Evolutionary conservation across 2,888 invertebrate genomes (phyloP), one percentile per base, ranked within the genome.

Genomic region (Mylabris sibirica): DNA sequence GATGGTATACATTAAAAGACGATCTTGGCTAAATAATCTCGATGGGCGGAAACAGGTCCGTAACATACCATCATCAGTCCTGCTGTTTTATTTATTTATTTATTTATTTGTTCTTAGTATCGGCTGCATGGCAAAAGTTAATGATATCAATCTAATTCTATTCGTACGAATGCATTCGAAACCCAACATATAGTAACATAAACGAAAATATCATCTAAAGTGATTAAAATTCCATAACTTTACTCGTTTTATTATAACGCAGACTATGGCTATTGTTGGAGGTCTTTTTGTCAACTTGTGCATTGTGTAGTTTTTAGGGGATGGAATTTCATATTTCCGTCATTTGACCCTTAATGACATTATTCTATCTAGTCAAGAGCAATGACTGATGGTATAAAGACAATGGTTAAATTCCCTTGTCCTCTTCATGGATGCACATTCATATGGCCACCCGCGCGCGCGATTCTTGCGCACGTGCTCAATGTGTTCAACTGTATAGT

Each of bases 21-120:
- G 53, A 53, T 53, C 24, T 66, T 69, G 71, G 66, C 66, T 66
- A 61, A 69, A 63, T 67, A 72, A 73, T 73, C 72, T 71, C 66
- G 70, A 74, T 74, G 72, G 72, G 68, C 71, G 74, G 74, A 74
- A 74, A 72, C 72, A 61, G 66, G 70, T 69, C 74, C 70, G 69
- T 69, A 67, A 68, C 72, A 72, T 70, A 66, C 69, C 73, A 70
- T 69, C 72, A 64, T 67, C 70, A 66, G 72, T 34, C 30, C 65
- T 53, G 64, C 53, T 49, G 66, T 41, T 68, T 72, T n/a, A n/a
- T n/a, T n/a, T n/a, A n/a, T n/a, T n/a, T n/a, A n/a, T n/a, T n/a
- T n/a, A n/a, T 74, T 74, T 71, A 67, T 68, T 74, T 72, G 67
- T 69, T 74, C 72, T 72, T 72, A 59, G 41, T 38, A 68, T 34